phyloP scores from a whole-genome alignment of 2,797 vertebrate species.

The Scarus forsteni region DNA sequence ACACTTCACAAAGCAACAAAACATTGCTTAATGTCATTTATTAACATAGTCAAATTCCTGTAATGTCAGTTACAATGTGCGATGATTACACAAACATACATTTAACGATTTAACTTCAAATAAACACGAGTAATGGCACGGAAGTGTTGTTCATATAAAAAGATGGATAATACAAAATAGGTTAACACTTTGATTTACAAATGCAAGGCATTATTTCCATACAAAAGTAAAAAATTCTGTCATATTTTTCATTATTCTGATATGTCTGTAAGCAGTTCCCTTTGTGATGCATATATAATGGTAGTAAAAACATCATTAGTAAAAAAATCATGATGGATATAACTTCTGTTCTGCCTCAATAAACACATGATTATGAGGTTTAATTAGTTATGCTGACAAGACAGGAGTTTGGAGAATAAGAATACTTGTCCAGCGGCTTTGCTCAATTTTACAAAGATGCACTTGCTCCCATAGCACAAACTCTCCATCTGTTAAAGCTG shows the following conservation, averaged over 20 bases:
- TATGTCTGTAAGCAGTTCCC: background rate
- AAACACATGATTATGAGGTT: background rate
- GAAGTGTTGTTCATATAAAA: background rate
- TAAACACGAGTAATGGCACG: background rate
- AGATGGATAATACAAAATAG: background rate
- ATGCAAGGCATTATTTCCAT: background rate
- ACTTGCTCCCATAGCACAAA: background rate
- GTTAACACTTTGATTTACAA: background rate
- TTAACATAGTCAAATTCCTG: background rate
- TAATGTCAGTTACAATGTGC: background rate
- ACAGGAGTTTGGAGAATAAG: no score
- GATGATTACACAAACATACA: background rate
- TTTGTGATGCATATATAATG: constrained; percentile 4
- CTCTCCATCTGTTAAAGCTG: background rate
- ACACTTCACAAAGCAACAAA: constrained; percentile 20
- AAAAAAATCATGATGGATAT: no score
- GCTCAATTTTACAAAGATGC: background rate
- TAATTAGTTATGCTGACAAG: background rate
- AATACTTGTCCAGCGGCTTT: background rate
- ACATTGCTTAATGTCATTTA: constrained; percentile 51
- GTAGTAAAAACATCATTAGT: background rate
- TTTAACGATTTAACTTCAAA: background rate
- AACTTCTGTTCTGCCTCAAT: no score
- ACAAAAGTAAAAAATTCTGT: background rate
- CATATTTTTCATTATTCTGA: no score